Evolutionary conservation across 1,140 invertebrate genomes (phyloP), one percentile per base, ranked within the genome.

Genomic region (Aricia agestis): DNA sequence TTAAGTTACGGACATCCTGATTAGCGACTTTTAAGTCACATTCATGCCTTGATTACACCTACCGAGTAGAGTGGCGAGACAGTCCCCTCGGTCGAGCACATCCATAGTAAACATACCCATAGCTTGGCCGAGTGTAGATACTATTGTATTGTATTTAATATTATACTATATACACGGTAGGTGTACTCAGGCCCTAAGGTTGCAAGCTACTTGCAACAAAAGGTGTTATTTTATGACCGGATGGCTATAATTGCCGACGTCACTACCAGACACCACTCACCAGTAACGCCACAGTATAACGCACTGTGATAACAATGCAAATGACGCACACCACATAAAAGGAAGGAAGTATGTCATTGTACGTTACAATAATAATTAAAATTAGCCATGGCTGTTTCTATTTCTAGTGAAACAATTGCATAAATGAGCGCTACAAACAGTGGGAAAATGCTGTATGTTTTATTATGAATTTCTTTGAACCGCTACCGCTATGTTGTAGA

Each of bases 331-430:
- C 19, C 18, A 19, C 6, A 63, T 18, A 63, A 63, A 11, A 25
- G 59, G 59, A 25, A 63, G 59, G 59, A 63, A 63, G 59, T 25
- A 63, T 63, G 59, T 63, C 59, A 63, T 63, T 63, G 59, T 59
- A 17, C 58, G 58, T 63, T 25, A 10, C 58, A 25, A 63, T 25
- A 63, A 63, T 63, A 25, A 63, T 63, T 63, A 63, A 63, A 63
- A 11, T 11, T 63, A 63, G 31, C 19, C 10, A 63, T 7, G 18
- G 59, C 11, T 63, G 59, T 63, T 63, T 25, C 17, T 63, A 63
- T 63, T 63, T 25, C 17, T 13, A 25, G 59, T 13, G 19, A 18
- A 63, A 63, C 59, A 63, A 52, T 52, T 52, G 11, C 45, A 15
- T 52, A 15, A 13, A 52, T 52, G 42, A 0, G 42, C 0, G 42